Percentiles rank a stretch among this genome's conserved stretches.
phyloP scores from a whole-genome alignment of 37 sponge, comb jelly and placozoan species.

The Oscarella lobularis region DNA sequence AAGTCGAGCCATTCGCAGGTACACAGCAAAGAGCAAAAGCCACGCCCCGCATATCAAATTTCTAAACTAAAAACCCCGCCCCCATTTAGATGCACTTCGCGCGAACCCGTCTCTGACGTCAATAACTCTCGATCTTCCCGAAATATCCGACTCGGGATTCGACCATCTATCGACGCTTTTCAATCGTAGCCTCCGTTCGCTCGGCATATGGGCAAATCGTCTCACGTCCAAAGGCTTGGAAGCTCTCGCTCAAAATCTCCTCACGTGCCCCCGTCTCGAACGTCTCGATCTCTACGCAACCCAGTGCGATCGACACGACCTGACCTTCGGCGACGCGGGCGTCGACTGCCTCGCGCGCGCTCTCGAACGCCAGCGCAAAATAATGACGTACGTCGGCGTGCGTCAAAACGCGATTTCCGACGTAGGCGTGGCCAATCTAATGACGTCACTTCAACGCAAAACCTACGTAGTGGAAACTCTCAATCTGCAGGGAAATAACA shows the following conservation, averaged over 20 bases:
- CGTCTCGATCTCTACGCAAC: neutral
- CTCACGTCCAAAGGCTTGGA: neutral
- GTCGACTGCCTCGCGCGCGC: neutral
- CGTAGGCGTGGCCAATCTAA: neutral
- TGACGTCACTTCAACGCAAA: neutral
- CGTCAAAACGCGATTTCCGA: neutral
- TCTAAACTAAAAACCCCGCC: too few relatives aligned
- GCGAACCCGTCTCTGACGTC: too few relatives aligned
- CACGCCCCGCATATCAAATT: too few relatives aligned
- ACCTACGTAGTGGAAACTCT: neutral
- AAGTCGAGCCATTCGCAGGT: too few relatives aligned
- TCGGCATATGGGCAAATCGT: neutral
- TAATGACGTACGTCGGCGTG: neutral
- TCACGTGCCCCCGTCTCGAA: neutral
- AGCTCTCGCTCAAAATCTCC: neutral
- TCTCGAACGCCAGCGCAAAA: neutral
- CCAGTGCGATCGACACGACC: neutral
- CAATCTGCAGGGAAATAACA: neutral
- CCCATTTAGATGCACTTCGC: too few relatives aligned
- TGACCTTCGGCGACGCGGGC: neutral
- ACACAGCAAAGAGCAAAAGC: too few relatives aligned
- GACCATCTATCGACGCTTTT: neutral
- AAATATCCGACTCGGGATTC: conserved; percentile 1
- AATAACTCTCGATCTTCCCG: neutral
- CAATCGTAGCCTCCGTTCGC: neutral